These are phyloP conservation scores for Antheraea mylitta DNA, from an alignment of 1,140 invertebrate species.

Conservation along the genomic window DNA sequence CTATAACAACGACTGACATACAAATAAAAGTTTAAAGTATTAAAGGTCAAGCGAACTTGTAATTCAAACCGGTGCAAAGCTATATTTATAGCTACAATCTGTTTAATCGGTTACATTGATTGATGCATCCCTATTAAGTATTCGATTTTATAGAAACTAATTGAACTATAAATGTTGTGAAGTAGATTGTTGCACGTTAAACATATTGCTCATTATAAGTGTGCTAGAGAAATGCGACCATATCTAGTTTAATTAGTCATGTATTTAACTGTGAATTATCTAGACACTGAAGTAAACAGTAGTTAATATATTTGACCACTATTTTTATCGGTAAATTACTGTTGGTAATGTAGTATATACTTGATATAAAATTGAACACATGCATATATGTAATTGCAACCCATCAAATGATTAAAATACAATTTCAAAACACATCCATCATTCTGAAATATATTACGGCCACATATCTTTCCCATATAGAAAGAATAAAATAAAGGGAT, in stretches of 20 bases:
- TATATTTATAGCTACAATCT: not conserved
- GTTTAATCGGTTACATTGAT: not conserved
- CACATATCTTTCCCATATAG: not conserved
- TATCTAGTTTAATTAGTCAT: too few species aligned
- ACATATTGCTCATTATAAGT: not conserved
- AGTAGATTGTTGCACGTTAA: not conserved
- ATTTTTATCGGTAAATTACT: too few species aligned
- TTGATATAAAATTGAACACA: not conserved
- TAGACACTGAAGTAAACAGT: too few species aligned
- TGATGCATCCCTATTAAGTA: not conserved
- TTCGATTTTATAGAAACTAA: not conserved
- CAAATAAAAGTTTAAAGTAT: not conserved
- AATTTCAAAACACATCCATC: not conserved
- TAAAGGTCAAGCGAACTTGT: not conserved
- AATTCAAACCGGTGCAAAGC: not conserved
- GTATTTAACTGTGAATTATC: too few species aligned
- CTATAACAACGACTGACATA: not conserved
- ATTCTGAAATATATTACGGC: not conserved
- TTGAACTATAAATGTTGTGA: not conserved
- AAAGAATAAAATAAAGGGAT: not conserved
- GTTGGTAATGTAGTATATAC: not conserved
- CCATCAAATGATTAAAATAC: not conserved
- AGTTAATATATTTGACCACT: too few species aligned
- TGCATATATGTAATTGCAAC: not conserved
- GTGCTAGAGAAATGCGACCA: not conserved